Base-by-base conservation (phyloP, 2,113 vertebrate genomes). In the Ammodytes marinus region DNA sequence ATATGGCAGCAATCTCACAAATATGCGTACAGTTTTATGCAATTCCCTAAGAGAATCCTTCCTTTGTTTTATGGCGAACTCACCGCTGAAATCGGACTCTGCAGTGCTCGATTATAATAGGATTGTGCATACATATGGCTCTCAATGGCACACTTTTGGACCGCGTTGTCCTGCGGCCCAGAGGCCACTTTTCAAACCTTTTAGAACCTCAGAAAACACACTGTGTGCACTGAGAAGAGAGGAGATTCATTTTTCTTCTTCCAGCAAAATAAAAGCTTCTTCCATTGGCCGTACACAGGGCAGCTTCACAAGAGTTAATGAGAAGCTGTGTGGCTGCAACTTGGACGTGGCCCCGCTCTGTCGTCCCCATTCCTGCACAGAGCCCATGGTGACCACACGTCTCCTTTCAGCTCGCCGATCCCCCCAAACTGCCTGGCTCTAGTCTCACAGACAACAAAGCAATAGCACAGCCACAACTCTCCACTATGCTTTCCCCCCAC, bases 331-430 rank as follows among this genome's bases (percentile, higher is more conserved):
- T 61, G 69, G 85, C 80, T 68, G 84, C 79, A 77, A 35, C 74
- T 86, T 79, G 84, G 84, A 88, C 6, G 69, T 5, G 17, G 65
- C 47, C 66, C 27, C n/a, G n/a, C n/a, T 27, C 40, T 45, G 69
- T 61, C 11, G 11, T 42, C 86, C 86, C 86, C 91, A 94, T 93
- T 94, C 93, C 93, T 89, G 79, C 61, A 57, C 68, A 59, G 67
- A 85, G 73, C 64, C 94, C 94, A 86, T 93, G 93, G 93, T 84
- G 89, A 94, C 93, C 87, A 93, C 91, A 90, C 83, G 77, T 91
- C 82, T 72, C 69, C 60, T 58, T 40, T 46, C 71, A 45, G 46
- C 82, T 71, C 58, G 35, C 72, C 53, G 55, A 84, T 65, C 83
- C 67, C 69, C 85, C 70, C 27, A 27, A 27, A 1, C 74, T 74